phyloP scores from a whole-genome alignment of 2,888 invertebrate species.

The Machimus rusticus region DNA sequence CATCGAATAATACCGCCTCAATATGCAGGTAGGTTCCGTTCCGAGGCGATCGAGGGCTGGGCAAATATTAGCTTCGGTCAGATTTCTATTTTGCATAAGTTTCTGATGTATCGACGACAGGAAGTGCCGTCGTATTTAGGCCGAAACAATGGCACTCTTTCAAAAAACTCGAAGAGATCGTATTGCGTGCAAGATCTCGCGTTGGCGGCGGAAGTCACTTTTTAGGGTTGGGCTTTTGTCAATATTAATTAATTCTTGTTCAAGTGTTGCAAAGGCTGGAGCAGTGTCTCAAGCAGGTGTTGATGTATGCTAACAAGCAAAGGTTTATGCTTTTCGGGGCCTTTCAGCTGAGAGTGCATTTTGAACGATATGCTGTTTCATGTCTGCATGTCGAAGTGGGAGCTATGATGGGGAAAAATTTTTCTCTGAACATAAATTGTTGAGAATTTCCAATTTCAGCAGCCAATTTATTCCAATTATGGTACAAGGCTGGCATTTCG shows the following conservation, averaged over 20 bases:
- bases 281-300: constrained; percentile 9
- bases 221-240: constrained; percentile 36
- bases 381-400: neutral
- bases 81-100: constrained; percentile 22
- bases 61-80: constrained; percentile 2
- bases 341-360: neutral
- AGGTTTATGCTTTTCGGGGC: neutral
- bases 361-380: neutral
- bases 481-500: neutral
- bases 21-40: neutral
- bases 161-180: neutral
- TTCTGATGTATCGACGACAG: neutral
- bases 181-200: neutral
- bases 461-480: neutral
- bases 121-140: neutral
- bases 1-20: neutral
- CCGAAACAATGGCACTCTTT: constrained; percentile 11
- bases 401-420: neutral
- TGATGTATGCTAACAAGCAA: neutral
- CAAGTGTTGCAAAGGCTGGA: constrained; percentile 1
- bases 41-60: neutral
- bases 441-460: neutral
- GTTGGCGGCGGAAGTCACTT: constrained; percentile 30
- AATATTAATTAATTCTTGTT: constrained; percentile 21
- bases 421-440: neutral